These are phyloP conservation scores for Lutraria rhynchaena DNA, from an alignment of 1,140 invertebrate genomes.

Conservation along the genomic window DNA sequence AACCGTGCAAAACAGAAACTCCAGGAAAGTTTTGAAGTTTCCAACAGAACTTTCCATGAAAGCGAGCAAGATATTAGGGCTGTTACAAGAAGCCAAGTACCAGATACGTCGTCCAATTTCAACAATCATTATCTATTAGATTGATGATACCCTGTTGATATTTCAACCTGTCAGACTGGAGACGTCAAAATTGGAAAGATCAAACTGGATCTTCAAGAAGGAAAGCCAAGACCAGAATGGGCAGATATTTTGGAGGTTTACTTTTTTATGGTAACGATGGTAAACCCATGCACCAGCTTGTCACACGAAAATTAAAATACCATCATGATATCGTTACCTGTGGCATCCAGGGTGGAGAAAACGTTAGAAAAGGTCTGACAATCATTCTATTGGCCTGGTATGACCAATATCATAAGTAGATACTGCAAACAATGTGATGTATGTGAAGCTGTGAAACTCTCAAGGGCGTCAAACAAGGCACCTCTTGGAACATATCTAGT, in stretches of 20 bases:
- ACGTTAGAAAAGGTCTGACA: no score
- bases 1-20: neutral
- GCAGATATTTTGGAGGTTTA: neutral
- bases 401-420: no score
- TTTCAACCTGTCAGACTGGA: neutral
- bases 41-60: no score
- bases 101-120: neutral
- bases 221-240: conserved; percentile 14
- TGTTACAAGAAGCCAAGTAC: neutral
- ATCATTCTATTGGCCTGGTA: no score
- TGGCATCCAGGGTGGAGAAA: no score
- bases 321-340: conserved; percentile 42
- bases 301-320: conserved; percentile 30
- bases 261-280: neutral
- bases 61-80: conserved; percentile 1
- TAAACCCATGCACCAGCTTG: neutral
- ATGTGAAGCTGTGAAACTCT: no score
- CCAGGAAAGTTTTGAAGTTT: no score
- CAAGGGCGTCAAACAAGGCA: conserved; percentile 20
- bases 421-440: no score
- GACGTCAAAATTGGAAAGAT: neutral
- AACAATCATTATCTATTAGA: conserved; percentile 12
- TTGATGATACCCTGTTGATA: neutral
- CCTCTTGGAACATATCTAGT: conserved; percentile 4
- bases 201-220: neutral